Evolutionary conservation across 2,888 invertebrate genomes (phyloP).

Genomic region (Parnassius apollo): DNA sequence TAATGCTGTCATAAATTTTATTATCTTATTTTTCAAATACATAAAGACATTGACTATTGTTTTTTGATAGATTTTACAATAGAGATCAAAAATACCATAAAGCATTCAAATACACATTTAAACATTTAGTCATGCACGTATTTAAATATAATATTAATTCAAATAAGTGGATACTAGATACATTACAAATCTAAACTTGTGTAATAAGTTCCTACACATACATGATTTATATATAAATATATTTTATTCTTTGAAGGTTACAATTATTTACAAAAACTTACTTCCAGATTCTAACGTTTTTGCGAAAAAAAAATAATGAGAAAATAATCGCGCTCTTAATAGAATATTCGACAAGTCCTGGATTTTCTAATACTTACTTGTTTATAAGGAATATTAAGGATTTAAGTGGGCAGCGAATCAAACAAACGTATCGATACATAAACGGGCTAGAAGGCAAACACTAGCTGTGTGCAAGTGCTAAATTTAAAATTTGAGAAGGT

Average conservation of each 20-base stretch:
- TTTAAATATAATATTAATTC: neutral
- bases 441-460: too few species aligned
- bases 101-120: neutral
- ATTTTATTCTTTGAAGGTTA: neutral
- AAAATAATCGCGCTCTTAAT: too few species aligned
- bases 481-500: too few species aligned
- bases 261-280: neutral
- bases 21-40: slow-evolving; percentile 22
- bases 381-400: too few species aligned
- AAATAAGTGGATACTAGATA: neutral
- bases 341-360: too few species aligned
- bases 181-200: neutral
- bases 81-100: neutral
- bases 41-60: slow-evolving; percentile 16
- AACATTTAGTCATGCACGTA: neutral
- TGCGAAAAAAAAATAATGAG: too few species aligned
- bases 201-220: neutral
- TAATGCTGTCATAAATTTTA: slow-evolving; percentile 25
- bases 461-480: too few species aligned
- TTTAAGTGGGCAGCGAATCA: too few species aligned
- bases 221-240: neutral
- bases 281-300: too few species aligned
- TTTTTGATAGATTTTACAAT: slow-evolving; percentile 2
- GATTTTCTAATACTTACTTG: too few species aligned
- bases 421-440: neutral